Percentiles rank a stretch among this genome's conserved stretches.
Conservation (phyloP, 2,113 vertebrate genomes). For the Gobiocypris rarus region DNA sequence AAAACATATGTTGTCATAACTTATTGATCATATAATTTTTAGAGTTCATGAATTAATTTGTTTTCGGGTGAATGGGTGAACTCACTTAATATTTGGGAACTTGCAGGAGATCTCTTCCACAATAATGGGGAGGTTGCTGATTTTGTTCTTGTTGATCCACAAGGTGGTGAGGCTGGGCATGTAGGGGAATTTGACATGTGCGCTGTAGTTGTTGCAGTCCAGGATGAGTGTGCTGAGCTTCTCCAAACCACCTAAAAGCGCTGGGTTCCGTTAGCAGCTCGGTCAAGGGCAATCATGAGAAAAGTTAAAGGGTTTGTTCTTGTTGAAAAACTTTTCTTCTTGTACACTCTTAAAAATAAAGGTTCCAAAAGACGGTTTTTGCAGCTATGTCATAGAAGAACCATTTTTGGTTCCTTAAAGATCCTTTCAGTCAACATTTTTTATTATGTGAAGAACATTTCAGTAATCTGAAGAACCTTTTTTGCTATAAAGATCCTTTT, state of each 20-base stretch:
- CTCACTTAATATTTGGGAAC: constrained; percentile 77
- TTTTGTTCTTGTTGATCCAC: constrained; percentile 80
- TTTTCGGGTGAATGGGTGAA: not conserved
- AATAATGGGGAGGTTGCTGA: constrained; percentile 77
- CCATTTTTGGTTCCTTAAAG: too few relatives aligned
- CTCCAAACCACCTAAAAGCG: constrained; percentile 72
- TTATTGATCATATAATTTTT: too few relatives aligned
- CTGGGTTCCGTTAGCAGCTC: constrained; percentile 72
- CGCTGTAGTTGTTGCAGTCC: constrained; percentile 77
- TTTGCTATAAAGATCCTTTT: too few relatives aligned
- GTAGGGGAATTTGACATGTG: constrained; percentile 79
- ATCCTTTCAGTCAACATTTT: too few relatives aligned
- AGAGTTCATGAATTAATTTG: not conserved
- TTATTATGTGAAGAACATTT: too few relatives aligned
- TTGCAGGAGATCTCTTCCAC: constrained; percentile 74
- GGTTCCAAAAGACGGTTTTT: too few relatives aligned
- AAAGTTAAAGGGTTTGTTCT: too few relatives aligned
- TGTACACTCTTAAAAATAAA: too few relatives aligned
- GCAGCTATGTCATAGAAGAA: too few relatives aligned
- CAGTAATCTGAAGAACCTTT: too few relatives aligned
- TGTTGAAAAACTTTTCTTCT: too few relatives aligned
- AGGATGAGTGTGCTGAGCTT: constrained; percentile 77
- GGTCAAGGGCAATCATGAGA: constrained; percentile 63
- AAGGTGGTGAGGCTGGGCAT: constrained; percentile 73
- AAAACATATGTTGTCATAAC: too few relatives aligned